These are phyloP conservation scores for Drosophila pegasa DNA, from an alignment of 2,888 invertebrate genomes.

Conservation along the genomic window DNA sequence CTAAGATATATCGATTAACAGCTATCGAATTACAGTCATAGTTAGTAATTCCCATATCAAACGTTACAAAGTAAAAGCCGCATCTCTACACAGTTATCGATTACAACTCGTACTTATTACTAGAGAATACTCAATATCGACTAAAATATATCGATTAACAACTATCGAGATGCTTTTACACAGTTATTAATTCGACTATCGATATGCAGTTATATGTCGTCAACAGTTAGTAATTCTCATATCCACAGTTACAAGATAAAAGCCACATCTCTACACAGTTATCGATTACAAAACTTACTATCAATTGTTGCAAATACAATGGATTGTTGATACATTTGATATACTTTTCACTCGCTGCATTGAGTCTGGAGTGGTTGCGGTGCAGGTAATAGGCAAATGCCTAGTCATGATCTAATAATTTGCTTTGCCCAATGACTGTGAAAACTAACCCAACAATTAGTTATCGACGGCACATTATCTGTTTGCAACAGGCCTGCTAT, in stretches of 20 bases:
- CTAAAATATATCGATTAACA: background rate
- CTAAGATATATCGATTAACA: background rate
- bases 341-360: background rate
- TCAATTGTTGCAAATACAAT: background rate
- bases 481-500: conserved; percentile 33
- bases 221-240: background rate
- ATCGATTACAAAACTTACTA: background rate
- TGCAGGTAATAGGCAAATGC: background rate
- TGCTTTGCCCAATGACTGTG: conserved; percentile 1
- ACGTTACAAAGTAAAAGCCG: no score
- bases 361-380: no score
- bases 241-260: background rate
- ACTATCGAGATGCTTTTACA: background rate
- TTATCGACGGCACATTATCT: conserved; percentile 38
- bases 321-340: background rate
- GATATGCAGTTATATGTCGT: background rate
- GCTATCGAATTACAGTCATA: no score
- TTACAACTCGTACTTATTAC: background rate
- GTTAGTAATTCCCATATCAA: no score
- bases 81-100: no score
- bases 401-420: background rate
- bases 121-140: background rate
- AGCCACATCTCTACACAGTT: background rate
- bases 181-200: no score
- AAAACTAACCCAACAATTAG: conserved; percentile 15